A percentile compares a stretch with the other conserved stretches of the same genome.
Evolutionary conservation across 2,797 vertebrate genomes (phyloP).

Genomic region (Chelon labrosus): DNA sequence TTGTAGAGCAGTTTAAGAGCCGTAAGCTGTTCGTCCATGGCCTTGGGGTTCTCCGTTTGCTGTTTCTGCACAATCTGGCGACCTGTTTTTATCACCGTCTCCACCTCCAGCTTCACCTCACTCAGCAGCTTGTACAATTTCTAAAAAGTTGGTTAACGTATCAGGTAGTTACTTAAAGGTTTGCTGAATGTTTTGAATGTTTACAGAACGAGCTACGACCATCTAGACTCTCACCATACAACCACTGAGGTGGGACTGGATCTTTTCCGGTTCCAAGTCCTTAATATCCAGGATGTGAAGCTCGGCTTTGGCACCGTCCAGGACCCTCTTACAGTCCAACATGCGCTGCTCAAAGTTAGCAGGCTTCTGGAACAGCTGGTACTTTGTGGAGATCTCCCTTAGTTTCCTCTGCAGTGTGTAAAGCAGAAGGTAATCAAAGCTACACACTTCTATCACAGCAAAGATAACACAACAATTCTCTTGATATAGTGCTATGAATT

Average conservation of each 20-base stretch:
- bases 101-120: conserved; percentile 98
- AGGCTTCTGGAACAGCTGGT: conserved; percentile 98
- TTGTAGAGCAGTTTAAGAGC: conserved; percentile 97
- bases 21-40: conserved; percentile 97
- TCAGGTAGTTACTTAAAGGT: neutral
- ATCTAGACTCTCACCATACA: conserved; percentile 90
- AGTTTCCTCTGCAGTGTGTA: conserved; percentile 89
- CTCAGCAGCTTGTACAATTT: conserved; percentile 97
- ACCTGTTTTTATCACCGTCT: conserved; percentile 98
- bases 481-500: neutral
- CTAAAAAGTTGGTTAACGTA: conserved; percentile 71
- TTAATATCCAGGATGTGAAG: conserved; percentile 91
- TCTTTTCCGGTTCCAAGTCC: conserved; percentile 90
- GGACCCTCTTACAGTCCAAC: conserved; percentile 94
- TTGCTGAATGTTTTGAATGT: neutral
- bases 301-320: conserved; percentile 93
- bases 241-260: conserved; percentile 90
- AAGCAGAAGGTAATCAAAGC: neutral
- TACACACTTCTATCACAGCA: neutral
- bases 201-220: too few species aligned
- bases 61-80: conserved; percentile 99
- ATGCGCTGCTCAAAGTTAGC: conserved; percentile 99
- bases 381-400: conserved; percentile 95
- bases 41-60: conserved; percentile 96
- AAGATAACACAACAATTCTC: neutral